These are phyloP conservation scores for Procambarus virginalis DNA, from an alignment of 1,140 invertebrate genomes.

Conservation along the genomic window DNA sequence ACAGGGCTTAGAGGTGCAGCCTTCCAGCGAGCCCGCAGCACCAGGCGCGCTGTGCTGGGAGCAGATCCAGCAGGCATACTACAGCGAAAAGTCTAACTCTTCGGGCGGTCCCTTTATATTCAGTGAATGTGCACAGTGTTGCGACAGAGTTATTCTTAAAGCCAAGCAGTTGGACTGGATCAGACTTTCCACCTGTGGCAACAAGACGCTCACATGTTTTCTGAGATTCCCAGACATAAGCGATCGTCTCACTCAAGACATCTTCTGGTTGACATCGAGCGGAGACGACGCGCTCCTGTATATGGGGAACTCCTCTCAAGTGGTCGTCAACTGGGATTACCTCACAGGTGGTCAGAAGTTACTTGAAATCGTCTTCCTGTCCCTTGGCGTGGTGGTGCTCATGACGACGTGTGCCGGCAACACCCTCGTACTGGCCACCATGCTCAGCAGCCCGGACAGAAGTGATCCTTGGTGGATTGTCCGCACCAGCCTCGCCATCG, in stretches of 20 bases:
- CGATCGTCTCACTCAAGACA: not conserved
- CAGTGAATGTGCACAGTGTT: not conserved
- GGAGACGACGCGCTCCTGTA: not conserved
- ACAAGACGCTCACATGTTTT: not conserved
- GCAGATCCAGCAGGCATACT: not conserved
- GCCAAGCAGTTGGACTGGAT: not conserved
- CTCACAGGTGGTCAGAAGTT: slow-evolving; percentile 19
- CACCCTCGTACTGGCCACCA: slow-evolving; percentile 20
- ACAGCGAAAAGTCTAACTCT: not conserved
- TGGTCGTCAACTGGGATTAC: slow-evolving; percentile 48
- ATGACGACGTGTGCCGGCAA: slow-evolving; percentile 21
- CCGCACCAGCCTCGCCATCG: slow-evolving; percentile 25
- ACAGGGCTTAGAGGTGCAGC: not conserved
- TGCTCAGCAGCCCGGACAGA: not conserved
- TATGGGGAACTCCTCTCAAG: slow-evolving; percentile 28
- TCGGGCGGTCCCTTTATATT: not conserved
- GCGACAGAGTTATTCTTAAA: not conserved
- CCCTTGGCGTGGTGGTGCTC: not conserved
- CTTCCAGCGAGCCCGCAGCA: not conserved
- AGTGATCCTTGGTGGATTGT: not conserved
- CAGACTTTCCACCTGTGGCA: not conserved
- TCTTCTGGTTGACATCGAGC: slow-evolving; percentile 43
- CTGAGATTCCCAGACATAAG: not conserved
- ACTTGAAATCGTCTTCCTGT: slow-evolving; percentile 11
- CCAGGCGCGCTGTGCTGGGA: not conserved